Percentiles rank a stretch among this genome's conserved stretches.
These are phyloP conservation scores for Dione juno DNA, from an alignment of 2,888 invertebrate species.

Conservation along the genomic window DNA sequence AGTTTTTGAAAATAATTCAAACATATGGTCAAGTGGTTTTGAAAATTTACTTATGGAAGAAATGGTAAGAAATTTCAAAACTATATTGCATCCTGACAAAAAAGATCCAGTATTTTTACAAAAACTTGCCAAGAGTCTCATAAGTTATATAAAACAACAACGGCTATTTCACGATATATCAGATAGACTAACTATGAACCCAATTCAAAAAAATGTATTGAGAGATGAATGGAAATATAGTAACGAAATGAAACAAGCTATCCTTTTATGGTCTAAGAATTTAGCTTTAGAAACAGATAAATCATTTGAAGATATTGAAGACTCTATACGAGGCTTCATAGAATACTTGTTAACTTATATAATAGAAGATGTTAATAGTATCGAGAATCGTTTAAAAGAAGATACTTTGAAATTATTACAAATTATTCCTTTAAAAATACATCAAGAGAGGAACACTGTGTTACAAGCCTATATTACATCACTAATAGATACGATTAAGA, in stretches of 20 bases:
- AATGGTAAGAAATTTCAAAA: slow-evolving; percentile 22
- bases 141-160: slow-evolving; percentile 28
- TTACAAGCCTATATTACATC: neutral
- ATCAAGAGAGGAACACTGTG: slow-evolving; percentile 8
- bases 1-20: slow-evolving; percentile 15
- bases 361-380: slow-evolving; percentile 5
- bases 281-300: slow-evolving; percentile 28
- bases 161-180: slow-evolving; percentile 23
- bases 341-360: slow-evolving; percentile 9
- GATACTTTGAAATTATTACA: slow-evolving; percentile 17
- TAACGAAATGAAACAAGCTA: slow-evolving; percentile 21
- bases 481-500: slow-evolving; percentile 53
- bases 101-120: neutral
- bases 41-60: slow-evolving; percentile 15
- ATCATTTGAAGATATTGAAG: slow-evolving; percentile 13
- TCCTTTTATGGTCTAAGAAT: slow-evolving; percentile 25
- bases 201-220: neutral
- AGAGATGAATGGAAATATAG: neutral
- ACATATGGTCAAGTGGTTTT: neutral
- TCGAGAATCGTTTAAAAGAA: slow-evolving; percentile 19
- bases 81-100: neutral
- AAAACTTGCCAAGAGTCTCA: slow-evolving; percentile 22
- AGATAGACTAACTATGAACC: slow-evolving; percentile 1
- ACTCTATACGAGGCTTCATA: neutral
- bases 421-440: slow-evolving; percentile 17